Conservation (phyloP, 2,113 vertebrate genomes). For the Sylvia atricapilla region DNA sequence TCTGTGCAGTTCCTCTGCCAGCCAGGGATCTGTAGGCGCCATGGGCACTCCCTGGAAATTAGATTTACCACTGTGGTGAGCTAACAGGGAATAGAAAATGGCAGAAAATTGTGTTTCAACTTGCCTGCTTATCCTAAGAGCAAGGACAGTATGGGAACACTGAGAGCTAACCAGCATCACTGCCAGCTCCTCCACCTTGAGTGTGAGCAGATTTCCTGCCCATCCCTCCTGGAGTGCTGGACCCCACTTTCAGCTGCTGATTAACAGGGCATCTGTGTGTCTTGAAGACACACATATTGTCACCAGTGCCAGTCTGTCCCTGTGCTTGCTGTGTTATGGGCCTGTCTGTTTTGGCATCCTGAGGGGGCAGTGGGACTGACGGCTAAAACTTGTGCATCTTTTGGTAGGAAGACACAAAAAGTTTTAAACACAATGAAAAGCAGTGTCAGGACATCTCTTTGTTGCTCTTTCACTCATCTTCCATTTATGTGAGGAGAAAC, state of each 20-base stretch:
- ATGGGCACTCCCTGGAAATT: background rate
- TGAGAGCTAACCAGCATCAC: background rate
- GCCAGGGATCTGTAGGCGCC: background rate
- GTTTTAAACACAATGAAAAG: background rate
- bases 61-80: background rate
- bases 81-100: background rate
- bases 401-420: background rate
- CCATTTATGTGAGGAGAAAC: background rate
- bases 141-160: background rate
- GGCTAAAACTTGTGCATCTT: background rate
- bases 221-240: background rate
- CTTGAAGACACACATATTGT: background rate
- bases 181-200: background rate
- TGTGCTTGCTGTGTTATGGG: background rate
- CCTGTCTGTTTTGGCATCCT: background rate
- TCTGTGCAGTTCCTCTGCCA: background rate
- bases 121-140: background rate
- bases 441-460: background rate
- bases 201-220: background rate
- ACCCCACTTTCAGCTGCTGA: background rate
- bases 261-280: background rate
- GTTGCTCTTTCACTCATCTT: background rate
- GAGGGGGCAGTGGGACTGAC: background rate
- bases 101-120: background rate
- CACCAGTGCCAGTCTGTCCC: background rate